A percentile compares a stretch with the other conserved stretches of the same genome.
Evolutionary conservation across 2,888 invertebrate species (phyloP).

Genomic region (Chesias legatella): DNA sequence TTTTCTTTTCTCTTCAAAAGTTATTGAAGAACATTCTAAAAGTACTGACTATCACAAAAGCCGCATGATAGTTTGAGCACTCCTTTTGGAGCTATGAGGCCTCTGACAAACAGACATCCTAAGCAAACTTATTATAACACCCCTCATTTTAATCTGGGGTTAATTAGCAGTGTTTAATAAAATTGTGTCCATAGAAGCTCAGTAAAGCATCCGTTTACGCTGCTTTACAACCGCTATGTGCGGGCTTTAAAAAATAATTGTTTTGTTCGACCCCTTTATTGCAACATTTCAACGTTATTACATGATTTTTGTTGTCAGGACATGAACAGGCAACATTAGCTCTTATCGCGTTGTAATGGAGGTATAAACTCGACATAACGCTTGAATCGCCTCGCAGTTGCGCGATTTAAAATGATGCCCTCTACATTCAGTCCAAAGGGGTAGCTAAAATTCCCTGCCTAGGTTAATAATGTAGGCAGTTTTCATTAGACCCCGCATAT

Average conservation of each 20-base stretch:
- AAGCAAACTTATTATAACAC: not conserved
- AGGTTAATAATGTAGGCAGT: slow-evolving; percentile 47
- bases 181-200: no score
- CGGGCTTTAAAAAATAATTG: no score
- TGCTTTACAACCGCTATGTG: no score
- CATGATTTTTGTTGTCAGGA: slow-evolving; percentile 27
- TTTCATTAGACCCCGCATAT: slow-evolving; percentile 56
- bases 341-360: slow-evolving; percentile 35
- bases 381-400: slow-evolving; percentile 26
- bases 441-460: slow-evolving; percentile 32
- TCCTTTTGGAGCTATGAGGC: no score
- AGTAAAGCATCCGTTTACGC: no score
- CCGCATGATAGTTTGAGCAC: no score
- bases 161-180: no score
- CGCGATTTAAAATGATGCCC: slow-evolving; percentile 34
- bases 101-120: slow-evolving; percentile 8
- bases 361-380: slow-evolving; percentile 31
- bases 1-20: no score
- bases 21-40: no score
- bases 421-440: slow-evolving; percentile 32
- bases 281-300: slow-evolving; percentile 20
- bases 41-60: no score
- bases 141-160: no score
- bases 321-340: slow-evolving; percentile 24
- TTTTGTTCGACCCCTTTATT: no score